Conservation (phyloP, 2,113 vertebrate genomes). For the Pomatorhinus ruficollis region DNA sequence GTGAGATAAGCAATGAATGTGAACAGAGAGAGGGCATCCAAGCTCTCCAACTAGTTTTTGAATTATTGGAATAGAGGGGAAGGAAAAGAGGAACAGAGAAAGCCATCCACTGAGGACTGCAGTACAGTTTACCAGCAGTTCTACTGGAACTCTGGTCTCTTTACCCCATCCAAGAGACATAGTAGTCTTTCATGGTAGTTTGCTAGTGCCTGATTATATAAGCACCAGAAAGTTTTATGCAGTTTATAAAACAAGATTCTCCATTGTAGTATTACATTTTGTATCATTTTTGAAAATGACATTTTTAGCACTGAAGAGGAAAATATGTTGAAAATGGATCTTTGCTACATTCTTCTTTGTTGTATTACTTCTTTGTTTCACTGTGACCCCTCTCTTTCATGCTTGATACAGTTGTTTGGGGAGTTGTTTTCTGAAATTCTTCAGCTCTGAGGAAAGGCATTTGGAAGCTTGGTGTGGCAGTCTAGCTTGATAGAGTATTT, state of each 20-base stretch:
- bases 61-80: not conserved
- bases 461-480: not conserved
- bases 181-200: not conserved
- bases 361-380: not conserved
- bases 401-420: not conserved
- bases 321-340: not conserved
- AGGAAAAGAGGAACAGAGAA: not conserved
- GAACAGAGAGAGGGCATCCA: not conserved
- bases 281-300: not conserved
- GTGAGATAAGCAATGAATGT: not conserved
- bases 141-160: not conserved
- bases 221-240: not conserved
- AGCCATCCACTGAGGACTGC: not conserved
- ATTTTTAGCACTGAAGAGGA: not conserved
- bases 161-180: not conserved
- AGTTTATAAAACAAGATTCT: not conserved
- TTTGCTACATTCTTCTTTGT: not conserved
- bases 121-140: not conserved
- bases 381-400: not conserved
- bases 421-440: not conserved
- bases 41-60: not conserved
- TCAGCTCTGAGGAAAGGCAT: fast-evolving
- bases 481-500: not conserved
- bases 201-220: not conserved
- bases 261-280: not conserved